Base-by-base conservation (phyloP, 2,888 invertebrate species). In the Pomacea canaliculata region DNA sequence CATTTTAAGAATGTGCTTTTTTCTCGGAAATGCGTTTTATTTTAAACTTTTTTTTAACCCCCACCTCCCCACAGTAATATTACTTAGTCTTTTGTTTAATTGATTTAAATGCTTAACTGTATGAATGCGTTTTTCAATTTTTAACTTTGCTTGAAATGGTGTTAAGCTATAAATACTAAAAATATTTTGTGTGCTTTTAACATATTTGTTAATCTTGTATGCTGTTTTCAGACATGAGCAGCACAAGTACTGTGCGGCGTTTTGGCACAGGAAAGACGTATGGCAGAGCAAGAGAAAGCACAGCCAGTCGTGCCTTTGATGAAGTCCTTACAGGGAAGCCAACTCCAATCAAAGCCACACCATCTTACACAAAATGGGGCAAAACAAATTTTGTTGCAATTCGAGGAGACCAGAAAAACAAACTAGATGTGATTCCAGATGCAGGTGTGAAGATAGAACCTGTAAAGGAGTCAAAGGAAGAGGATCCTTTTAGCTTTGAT, bases 401-500 rank as follows among this genome's bases (percentile, higher is more conserved):
- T 10, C 78, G 86, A 77, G 83, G 81, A 60, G 80, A 77, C 67
- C 83, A 83, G 71, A 83, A 81, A 70, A 77, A 77, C 46, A 84
- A 83, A 72, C 69, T 77, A 9, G 83, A 83, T 48, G 37, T 63
- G 46, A 60, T 70, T 18, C 71, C 67, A 7, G 74, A 71, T 27
- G 59, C 74, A 12, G 71, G 70, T 16, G 77, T 71, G n/a, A 60
- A 72, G 10, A 60, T 71, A n/a, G 76, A 76, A n/a, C 75, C 70
- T n/a, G 76, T 67, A 23, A 74, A 74, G 68, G 62, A 72, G 48
- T 72, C 72, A 59, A 60, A 76, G 27, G 76, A 78, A 8, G 83
- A 83, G 73, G 88, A 88, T 80, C 85, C 86, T 19, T 87, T 87
- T 71, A 85, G 85, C 70, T 88, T 88, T 84, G 87, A 87, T 66